A percentile compares a stretch with the other conserved stretches of the same genome.
Conservation (phyloP, 2,797 vertebrate genomes). For the Streptopelia turtur region DNA sequence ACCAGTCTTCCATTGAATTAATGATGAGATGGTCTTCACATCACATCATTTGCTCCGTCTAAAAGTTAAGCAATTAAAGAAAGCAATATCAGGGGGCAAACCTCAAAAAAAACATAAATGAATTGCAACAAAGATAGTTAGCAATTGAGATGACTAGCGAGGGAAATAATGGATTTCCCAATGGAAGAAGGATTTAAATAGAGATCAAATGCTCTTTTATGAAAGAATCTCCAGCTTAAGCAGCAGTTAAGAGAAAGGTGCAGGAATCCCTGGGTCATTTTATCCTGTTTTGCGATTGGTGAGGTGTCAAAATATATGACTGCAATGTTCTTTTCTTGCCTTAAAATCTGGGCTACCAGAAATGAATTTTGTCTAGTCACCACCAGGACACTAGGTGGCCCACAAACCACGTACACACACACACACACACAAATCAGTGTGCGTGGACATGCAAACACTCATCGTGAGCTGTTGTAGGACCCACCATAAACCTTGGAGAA, state of each 20-base stretch:
- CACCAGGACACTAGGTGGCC: constrained; percentile 56
- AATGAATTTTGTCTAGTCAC: fast-evolving
- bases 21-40: neutral
- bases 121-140: too few relatives aligned
- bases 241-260: neutral
- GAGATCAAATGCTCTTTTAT: fast-evolving
- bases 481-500: neutral
- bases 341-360: neutral
- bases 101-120: too few relatives aligned
- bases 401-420: constrained; percentile 3
- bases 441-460: neutral
- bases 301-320: fast-evolving
- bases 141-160: too few relatives aligned
- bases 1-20: neutral
- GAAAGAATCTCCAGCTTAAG: neutral
- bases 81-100: neutral
- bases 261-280: neutral
- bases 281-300: fast-evolving
- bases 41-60: neutral
- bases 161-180: neutral
- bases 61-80: neutral
- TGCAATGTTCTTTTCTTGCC: fast-evolving
- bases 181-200: neutral
- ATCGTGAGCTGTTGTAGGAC: neutral
- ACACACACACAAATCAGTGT: neutral